Conservation (phyloP, 2,797 vertebrate species). For the Gallinago nigripennis region DNA sequence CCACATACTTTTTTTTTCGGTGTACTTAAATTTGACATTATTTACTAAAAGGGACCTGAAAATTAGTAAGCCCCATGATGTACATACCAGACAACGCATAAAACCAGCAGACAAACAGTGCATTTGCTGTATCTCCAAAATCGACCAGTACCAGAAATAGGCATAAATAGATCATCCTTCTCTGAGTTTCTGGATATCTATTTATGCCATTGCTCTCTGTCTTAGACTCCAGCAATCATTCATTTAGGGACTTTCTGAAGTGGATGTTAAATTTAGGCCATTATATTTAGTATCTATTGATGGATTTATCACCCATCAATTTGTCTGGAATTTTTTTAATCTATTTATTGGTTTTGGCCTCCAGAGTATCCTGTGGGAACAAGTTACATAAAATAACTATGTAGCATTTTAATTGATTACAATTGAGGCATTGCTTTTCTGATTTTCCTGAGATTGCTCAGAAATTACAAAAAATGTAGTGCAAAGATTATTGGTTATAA, state of each 20-base stretch:
- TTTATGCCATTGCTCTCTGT: background rate
- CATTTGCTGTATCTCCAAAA: background rate
- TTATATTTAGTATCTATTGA: constrained; percentile 26
- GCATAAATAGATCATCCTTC: background rate
- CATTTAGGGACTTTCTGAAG: constrained; percentile 1
- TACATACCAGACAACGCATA: background rate
- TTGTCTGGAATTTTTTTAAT: background rate
- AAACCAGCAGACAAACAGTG: background rate
- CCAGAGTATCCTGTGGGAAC: background rate
- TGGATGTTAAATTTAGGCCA: constrained; percentile 16
- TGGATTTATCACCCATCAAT: constrained; percentile 7
- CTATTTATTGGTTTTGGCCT: background rate
- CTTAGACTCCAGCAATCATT: background rate
- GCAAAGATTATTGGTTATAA: background rate
- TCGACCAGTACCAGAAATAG: background rate
- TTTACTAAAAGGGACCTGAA: background rate
- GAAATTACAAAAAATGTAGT: background rate
- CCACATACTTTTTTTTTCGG: background rate
- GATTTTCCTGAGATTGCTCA: background rate
- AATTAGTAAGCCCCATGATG: background rate
- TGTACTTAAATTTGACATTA: background rate
- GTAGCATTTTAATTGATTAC: background rate
- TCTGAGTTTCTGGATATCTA: background rate
- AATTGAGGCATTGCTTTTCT: background rate
- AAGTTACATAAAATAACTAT: background rate